Conservation (phyloP, 2,888 invertebrate genomes). For the Melanargia galathea region DNA sequence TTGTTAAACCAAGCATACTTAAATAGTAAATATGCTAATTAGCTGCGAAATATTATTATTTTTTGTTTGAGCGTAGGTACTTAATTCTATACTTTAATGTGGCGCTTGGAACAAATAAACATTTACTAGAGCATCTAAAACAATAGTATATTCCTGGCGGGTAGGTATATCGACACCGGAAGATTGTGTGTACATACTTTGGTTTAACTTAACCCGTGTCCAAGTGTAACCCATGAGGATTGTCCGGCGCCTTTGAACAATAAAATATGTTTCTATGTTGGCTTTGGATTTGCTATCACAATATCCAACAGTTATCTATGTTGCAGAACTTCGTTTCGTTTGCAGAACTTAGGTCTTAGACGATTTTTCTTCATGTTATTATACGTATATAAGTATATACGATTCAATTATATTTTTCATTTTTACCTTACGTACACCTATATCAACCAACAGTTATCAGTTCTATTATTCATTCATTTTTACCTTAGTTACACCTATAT, state of each 20-base stretch:
- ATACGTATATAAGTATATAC: too few species aligned
- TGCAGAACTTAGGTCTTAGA: neutral
- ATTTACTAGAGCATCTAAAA: neutral
- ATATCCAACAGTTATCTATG: neutral
- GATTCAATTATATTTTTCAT: too few species aligned
- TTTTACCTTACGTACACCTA: neutral
- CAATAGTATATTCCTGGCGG: neutral
- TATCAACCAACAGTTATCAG: too few species aligned
- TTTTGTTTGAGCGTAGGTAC: neutral
- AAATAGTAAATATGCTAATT: neutral
- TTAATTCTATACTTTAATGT: neutral
- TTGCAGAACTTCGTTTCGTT: neutral
- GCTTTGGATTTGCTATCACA: slow-evolving; percentile 69
- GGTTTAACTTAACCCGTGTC: slow-evolving; percentile 46
- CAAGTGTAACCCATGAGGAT: slow-evolving; percentile 60
- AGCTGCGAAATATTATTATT: neutral
- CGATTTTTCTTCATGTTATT: too few species aligned
- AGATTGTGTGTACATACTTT: slow-evolving; percentile 7
- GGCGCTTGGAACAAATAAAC: neutral
- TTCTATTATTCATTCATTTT: too few species aligned
- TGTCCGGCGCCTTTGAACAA: slow-evolving; percentile 58
- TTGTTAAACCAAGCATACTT: neutral
- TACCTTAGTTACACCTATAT: too few species aligned
- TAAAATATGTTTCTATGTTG: slow-evolving; percentile 71
- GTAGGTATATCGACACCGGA: neutral